phyloP scores from a whole-genome alignment of 1,140 invertebrate genomes.

The Nephotettix cincticeps region DNA sequence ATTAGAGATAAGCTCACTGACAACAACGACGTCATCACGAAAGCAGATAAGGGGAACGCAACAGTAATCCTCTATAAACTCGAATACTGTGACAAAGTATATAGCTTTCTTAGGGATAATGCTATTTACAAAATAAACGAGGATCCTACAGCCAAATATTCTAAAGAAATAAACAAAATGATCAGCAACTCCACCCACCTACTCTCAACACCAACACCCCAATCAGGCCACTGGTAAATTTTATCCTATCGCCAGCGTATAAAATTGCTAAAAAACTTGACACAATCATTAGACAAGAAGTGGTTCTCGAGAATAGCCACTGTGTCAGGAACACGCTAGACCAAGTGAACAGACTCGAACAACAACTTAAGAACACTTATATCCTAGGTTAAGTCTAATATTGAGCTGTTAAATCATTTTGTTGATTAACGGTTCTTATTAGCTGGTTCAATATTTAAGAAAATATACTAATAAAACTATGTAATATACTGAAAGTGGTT shows the following conservation, averaged over 20 bases:
- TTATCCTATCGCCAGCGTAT: not conserved
- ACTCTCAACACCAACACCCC: not conserved
- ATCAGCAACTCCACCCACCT: not conserved
- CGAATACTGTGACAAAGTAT: not conserved
- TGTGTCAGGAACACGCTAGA: too few relatives aligned
- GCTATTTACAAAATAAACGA: not conserved
- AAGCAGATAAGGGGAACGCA: not conserved
- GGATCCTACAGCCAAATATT: not conserved
- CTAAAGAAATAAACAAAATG: not conserved
- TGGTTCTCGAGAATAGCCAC: too few relatives aligned
- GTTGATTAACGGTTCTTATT: too few relatives aligned
- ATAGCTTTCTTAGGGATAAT: not conserved
- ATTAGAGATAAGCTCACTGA: not conserved
- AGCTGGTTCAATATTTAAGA: too few relatives aligned
- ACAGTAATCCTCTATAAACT: not conserved
- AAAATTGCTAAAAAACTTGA: too few relatives aligned
- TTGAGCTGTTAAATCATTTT: too few relatives aligned
- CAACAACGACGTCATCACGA: not conserved
- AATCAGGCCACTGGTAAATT: not conserved
- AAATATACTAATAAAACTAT: too few relatives aligned
- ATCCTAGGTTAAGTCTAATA: too few relatives aligned
- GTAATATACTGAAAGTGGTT: too few relatives aligned
- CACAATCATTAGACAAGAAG: too few relatives aligned
- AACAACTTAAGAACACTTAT: too few relatives aligned
- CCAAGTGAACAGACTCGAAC: too few relatives aligned